A percentile compares a stretch with the other conserved stretches of the same genome.
Evolutionary conservation across 2,797 vertebrate species (phyloP).

Genomic region (Sebastes matsubarae): DNA sequence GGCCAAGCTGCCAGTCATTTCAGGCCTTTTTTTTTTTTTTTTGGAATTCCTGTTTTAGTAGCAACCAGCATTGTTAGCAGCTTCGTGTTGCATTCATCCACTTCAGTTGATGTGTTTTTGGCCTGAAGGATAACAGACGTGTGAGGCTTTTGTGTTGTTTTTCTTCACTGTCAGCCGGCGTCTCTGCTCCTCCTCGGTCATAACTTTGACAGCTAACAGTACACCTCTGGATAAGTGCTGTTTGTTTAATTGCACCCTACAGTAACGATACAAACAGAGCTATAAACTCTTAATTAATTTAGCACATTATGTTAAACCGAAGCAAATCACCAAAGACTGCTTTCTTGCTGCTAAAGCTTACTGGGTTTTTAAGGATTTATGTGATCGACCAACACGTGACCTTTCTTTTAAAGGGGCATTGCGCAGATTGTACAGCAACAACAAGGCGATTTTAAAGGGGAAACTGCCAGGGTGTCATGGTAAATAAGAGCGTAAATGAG

Average conservation of each 20-base stretch:
- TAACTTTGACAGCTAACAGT: constrained; percentile 32
- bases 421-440: background rate
- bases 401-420: background rate
- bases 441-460: background rate
- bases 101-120: background rate
- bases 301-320: constrained; percentile 27
- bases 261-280: constrained; percentile 26
- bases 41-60: background rate
- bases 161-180: background rate
- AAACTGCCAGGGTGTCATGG: background rate
- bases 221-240: constrained; percentile 12
- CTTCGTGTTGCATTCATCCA: background rate
- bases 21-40: background rate
- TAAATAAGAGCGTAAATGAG: background rate
- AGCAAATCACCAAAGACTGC: constrained; percentile 28
- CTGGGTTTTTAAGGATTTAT: background rate
- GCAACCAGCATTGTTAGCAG: constrained; percentile 7
- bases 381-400: background rate
- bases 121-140: constrained; percentile 9
- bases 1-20: background rate
- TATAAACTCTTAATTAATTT: constrained; percentile 39
- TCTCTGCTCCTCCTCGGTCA: constrained; percentile 22
- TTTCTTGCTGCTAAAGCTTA: constrained; percentile 10
- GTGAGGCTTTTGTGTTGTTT: background rate
- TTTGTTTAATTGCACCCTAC: constrained; percentile 29